Evolutionary conservation across 2,888 invertebrate genomes (phyloP).

Genomic region (Agonopterix heracliana): DNA sequence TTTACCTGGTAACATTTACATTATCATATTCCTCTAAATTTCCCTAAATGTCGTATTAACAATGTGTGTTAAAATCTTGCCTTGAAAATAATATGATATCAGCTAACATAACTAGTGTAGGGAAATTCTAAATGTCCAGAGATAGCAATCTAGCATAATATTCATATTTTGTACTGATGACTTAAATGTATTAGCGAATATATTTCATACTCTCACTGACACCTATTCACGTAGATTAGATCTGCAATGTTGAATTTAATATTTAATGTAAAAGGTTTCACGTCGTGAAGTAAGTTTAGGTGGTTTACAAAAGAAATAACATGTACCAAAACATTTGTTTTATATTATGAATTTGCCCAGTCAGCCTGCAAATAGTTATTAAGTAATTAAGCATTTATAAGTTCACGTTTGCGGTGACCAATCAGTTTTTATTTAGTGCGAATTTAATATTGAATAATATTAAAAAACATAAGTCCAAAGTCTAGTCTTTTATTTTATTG

Average conservation of each 20-base stretch:
- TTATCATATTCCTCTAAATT: too few relatives aligned
- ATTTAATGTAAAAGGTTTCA: conserved; percentile 2
- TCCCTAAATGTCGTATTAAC: too few relatives aligned
- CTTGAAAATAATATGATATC: too few relatives aligned
- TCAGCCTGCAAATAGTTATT: neutral
- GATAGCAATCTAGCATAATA: too few relatives aligned
- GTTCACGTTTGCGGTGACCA: conserved; percentile 61
- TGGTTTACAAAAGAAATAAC: too few relatives aligned
- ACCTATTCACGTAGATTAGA: conserved; percentile 6
- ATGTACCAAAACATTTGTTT: neutral
- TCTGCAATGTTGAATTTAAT: conserved; percentile 2
- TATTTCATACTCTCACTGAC: neutral
- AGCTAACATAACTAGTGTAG: too few relatives aligned
- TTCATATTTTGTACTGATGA: too few relatives aligned
- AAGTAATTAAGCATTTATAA: conserved; percentile 50
- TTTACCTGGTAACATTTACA: too few relatives aligned
- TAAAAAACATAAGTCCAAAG: conserved; percentile 49
- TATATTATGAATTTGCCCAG: neutral
- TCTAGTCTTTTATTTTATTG: conserved; percentile 25
- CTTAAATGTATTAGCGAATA: too few relatives aligned
- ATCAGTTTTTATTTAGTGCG: conserved; percentile 55
- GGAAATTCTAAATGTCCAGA: too few relatives aligned
- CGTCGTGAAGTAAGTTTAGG: too few relatives aligned
- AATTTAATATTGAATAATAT: conserved; percentile 50
- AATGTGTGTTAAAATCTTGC: too few relatives aligned